Evolutionary conservation across 2,888 invertebrate species (phyloP), one percentile per base, ranked within the genome.

Genomic region (Theretra japonica): DNA sequence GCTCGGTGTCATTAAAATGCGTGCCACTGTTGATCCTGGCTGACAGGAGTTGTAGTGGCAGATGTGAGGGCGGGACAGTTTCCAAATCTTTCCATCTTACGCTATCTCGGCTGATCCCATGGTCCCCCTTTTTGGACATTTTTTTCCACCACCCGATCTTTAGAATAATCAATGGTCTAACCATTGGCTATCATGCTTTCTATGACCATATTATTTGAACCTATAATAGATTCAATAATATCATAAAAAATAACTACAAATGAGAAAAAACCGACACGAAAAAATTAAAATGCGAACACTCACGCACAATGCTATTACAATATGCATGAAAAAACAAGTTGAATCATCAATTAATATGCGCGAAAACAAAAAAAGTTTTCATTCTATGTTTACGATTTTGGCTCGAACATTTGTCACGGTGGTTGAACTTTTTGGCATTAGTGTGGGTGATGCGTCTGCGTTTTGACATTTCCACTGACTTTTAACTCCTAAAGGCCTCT

Each of bases 361-460:
- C 15, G 41, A 21, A 15, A 65, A 65, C 23, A 65, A n/a, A 60
- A 60, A n/a, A 33, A 2, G 6, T 6, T 53, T 53, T 30, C 19
- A 48, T 23, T 65, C 23, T 23, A 23, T n/a, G 21, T n/a, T 23
- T 21, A 65, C 1, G 41, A 65, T 25, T 65, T 21, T 65, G 4
- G 23, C 7, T 48, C 11, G 33, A 53, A 62, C 21, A 62, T 48
- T 48, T 23, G 23, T 65, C 21, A 48, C 23, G 65, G 65, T 48
- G 65, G 65, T 65, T 41, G 65, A 65, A 65, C 17, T 23, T 65
- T 65, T 41, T 65, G 65, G 65, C 17, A 65, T 48, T 65, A 65
- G 41, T 21, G 48, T 23, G 41, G 23, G 17, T 28, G 28, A 28
- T 23, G n/a, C n/a, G 48, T 65, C 65, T 48, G 65, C 48, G 23